These are phyloP conservation scores for Brenthis daphne DNA, from an alignment of 2,888 invertebrate species.

Conservation along the genomic window DNA sequence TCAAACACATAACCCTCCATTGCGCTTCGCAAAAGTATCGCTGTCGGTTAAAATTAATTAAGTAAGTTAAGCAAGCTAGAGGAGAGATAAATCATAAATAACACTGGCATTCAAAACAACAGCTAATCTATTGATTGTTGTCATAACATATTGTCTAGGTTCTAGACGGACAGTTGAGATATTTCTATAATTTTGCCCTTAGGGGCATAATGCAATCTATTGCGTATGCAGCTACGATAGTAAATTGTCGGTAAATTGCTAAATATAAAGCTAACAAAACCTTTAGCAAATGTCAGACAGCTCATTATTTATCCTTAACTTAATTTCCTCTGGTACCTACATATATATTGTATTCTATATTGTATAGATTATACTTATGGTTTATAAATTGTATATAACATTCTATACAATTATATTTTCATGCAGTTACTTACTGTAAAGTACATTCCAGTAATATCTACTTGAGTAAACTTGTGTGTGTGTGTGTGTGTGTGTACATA, in stretches of 20 bases:
- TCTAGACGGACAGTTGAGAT: constrained; percentile 11
- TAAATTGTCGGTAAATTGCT: constrained; percentile 6
- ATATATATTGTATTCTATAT: background rate
- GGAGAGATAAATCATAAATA: no score
- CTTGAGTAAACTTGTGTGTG: no score
- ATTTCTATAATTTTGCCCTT: constrained; percentile 8
- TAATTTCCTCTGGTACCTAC: background rate
- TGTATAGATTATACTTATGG: background rate
- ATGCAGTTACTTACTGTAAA: no score
- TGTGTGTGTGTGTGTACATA: no score
- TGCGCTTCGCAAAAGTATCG: no score
- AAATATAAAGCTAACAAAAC: constrained; percentile 4
- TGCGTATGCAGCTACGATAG: constrained; percentile 8
- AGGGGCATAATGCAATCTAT: constrained; percentile 17
- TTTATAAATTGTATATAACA: no score
- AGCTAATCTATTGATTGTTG: background rate
- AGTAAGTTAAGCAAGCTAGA: no score
- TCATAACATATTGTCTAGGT: background rate
- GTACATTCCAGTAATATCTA: no score
- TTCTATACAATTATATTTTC: no score
- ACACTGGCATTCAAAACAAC: no score
- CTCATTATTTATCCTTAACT: constrained; percentile 24
- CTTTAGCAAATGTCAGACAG: constrained; percentile 24
- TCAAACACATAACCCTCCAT: no score
- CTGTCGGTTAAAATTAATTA: no score